Evolutionary conservation across 2,113 vertebrate species (phyloP).

Genomic region (Procavia capensis): DNA sequence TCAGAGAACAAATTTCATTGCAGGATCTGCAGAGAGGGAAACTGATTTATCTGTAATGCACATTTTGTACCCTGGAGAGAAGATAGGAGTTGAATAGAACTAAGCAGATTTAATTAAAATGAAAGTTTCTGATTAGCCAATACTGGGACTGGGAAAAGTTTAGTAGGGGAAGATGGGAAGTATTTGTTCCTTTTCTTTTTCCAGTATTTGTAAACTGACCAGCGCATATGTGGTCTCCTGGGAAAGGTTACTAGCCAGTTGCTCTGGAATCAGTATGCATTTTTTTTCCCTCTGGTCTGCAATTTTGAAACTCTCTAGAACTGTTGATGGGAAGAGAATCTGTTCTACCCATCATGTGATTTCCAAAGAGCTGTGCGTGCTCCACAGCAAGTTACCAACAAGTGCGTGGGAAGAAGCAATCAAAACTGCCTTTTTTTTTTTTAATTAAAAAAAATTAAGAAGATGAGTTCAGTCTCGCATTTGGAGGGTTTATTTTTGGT

Average conservation of each 20-base stretch:
- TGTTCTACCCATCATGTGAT: not conserved
- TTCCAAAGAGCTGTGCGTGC: not conserved
- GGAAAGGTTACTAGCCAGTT: not conserved
- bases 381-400: not conserved
- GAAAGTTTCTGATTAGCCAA: not conserved
- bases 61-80: conserved; percentile 1
- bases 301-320: not conserved
- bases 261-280: not conserved
- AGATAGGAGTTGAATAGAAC: not conserved
- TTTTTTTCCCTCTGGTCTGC: not conserved
- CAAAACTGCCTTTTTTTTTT: not conserved
- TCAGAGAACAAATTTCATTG: conserved; percentile 56
- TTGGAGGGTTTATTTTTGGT: not conserved
- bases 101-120: conserved; percentile 48
- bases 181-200: not conserved
- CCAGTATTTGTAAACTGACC: not conserved
- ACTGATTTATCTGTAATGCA: conserved; percentile 30
- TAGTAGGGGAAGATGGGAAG: not conserved
- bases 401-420: not conserved
- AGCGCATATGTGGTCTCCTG: not conserved
- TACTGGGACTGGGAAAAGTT: not conserved
- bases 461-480: not conserved
- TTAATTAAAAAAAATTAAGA: not conserved
- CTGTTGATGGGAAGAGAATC: not conserved
- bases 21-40: not conserved